A percentile compares a stretch with the other conserved stretches of the same genome.
phyloP scores from a whole-genome alignment of 2,113 vertebrate genomes.

The Actinemys pallida region DNA sequence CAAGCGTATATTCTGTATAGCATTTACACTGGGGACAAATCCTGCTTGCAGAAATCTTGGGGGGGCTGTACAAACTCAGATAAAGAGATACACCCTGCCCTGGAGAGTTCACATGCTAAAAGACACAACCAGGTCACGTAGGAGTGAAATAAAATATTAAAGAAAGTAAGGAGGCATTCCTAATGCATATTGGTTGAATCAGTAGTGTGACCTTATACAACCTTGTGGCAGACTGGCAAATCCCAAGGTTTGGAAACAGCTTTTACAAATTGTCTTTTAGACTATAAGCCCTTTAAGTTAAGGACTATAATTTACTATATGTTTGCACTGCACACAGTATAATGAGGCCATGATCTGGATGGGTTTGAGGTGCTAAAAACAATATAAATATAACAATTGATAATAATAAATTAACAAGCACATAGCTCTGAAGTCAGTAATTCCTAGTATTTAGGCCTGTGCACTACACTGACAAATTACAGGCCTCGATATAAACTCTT shows the following conservation, averaged over 20 bases:
- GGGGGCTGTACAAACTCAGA: not conserved
- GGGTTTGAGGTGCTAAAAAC: not conserved
- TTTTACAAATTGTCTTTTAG: constrained; percentile 51
- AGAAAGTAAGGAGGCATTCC: not conserved
- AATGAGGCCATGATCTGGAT: constrained; percentile 5
- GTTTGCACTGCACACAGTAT: not conserved
- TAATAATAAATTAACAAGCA: not conserved
- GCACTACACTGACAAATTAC: not conserved
- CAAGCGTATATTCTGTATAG: constrained; percentile 12
- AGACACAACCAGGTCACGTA: constrained; percentile 42
- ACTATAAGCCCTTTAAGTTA: constrained; percentile 24
- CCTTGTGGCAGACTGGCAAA: not conserved
- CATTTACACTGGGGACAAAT: not conserved
- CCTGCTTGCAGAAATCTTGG: not conserved
- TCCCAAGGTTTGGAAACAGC: constrained; percentile 7
- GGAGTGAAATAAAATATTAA: constrained; percentile 57
- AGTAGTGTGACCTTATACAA: constrained; percentile 27
- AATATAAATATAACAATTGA: not conserved
- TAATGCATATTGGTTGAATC: not conserved
- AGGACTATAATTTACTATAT: constrained; percentile 8
- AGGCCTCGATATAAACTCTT: not conserved
- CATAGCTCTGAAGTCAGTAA: not conserved
- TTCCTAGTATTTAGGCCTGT: not conserved
- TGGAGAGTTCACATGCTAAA: constrained; percentile 6
- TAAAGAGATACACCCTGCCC: constrained; percentile 8